These are phyloP conservation scores for Harpegnathos saltator DNA, from an alignment of 1,140 invertebrate genomes.

Conservation along the genomic window DNA sequence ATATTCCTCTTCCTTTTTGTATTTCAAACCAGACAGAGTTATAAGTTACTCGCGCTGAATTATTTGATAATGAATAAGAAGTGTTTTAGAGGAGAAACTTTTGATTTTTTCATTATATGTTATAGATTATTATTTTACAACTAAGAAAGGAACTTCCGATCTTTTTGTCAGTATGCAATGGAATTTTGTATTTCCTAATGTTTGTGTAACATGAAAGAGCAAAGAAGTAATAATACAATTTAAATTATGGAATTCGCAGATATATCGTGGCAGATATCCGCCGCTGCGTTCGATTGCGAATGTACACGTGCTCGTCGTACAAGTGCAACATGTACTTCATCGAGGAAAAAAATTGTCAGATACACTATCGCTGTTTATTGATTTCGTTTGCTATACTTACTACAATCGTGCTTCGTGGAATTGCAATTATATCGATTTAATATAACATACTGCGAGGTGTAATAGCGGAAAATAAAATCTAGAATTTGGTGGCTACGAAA, in stretches of 20 bases:
- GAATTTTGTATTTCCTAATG: too few relatives aligned
- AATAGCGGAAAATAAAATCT: neutral
- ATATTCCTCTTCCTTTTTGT: neutral
- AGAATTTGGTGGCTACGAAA: neutral
- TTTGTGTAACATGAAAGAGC: too few relatives aligned
- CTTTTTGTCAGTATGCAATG: too few relatives aligned
- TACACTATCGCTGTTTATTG: conserved; percentile 52
- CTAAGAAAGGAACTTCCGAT: too few relatives aligned
- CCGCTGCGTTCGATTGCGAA: neutral
- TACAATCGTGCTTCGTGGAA: conserved; percentile 28
- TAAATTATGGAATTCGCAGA: neutral
- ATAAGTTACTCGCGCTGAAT: neutral
- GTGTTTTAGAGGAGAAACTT: neutral
- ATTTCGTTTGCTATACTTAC: conserved; percentile 28
- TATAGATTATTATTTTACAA: too few relatives aligned
- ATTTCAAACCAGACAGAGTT: too few relatives aligned
- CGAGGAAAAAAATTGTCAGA: conserved; percentile 36
- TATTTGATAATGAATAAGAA: neutral
- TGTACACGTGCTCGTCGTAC: neutral
- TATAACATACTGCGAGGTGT: neutral
- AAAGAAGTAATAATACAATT: too few relatives aligned
- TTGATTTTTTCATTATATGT: neutral
- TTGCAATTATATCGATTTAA: conserved; percentile 1
- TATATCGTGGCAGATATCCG: conserved; percentile 8
- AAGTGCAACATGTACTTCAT: conserved; percentile 2